Conservation (phyloP, 1,140 invertebrate genomes). For the Nephila pilipes region DNA sequence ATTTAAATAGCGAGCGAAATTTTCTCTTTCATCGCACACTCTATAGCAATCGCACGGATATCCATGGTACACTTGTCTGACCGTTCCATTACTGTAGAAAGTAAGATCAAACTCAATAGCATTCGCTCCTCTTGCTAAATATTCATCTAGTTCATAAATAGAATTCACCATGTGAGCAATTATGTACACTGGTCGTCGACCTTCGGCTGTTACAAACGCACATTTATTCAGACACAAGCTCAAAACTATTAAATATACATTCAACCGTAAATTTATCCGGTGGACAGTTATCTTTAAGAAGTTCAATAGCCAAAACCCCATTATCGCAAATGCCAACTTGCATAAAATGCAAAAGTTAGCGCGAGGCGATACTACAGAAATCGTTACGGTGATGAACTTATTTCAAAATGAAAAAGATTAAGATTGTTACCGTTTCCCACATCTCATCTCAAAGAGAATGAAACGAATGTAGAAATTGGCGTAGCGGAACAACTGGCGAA, state of each 20-base stretch:
- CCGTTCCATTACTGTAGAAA: constrained; percentile 78
- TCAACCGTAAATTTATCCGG: background rate
- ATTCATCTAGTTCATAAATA: constrained; percentile 78
- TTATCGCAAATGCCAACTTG: background rate
- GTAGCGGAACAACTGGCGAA: constrained; percentile 48
- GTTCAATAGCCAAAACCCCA: background rate
- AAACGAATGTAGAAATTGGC: constrained; percentile 32
- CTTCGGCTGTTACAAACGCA: constrained; percentile 11
- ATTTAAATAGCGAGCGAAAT: constrained; percentile 77
- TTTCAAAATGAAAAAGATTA: constrained; percentile 52
- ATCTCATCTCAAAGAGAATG: background rate
- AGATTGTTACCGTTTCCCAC: constrained; percentile 13
- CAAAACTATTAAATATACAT: background rate
- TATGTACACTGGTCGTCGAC: constrained; percentile 78
- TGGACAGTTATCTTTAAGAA: background rate
- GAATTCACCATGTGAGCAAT: constrained; percentile 80
- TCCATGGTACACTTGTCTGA: constrained; percentile 78
- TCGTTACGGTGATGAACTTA: background rate
- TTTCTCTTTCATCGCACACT: constrained; percentile 78
- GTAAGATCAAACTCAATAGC: constrained; percentile 79
- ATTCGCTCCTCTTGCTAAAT: constrained; percentile 78
- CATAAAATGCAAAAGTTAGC: constrained; percentile 7
- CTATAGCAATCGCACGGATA: constrained; percentile 79
- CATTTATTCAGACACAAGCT: background rate
- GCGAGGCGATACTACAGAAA: background rate